A percentile compares a stretch with the other conserved stretches of the same genome.
These are phyloP conservation scores for Phycodurus eques DNA, from an alignment of 2,113 vertebrate species.

Conservation along the genomic window DNA sequence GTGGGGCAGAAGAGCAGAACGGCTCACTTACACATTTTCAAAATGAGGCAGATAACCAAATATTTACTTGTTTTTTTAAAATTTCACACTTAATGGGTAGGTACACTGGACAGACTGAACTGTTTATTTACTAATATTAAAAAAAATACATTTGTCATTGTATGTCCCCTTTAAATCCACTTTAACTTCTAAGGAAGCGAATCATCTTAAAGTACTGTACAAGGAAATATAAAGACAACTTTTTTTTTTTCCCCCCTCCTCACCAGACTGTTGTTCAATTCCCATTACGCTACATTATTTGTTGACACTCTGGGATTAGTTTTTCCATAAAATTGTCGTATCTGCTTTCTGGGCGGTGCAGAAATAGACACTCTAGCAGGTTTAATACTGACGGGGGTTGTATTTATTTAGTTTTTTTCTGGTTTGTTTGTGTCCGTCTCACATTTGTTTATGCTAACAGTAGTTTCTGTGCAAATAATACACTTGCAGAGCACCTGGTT, in stretches of 20 bases:
- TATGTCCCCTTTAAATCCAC: neutral
- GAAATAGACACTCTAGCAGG: neutral
- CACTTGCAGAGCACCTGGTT: too few species aligned
- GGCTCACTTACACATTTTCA: neutral
- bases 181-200: neutral
- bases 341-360: neutral
- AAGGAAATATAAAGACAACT: slow-evolving; percentile 1
- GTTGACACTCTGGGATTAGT: neutral
- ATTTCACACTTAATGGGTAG: neutral
- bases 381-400: neutral
- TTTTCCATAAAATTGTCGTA: neutral
- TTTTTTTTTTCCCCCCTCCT: neutral
- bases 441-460: neutral
- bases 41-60: neutral
- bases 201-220: neutral
- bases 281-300: neutral
- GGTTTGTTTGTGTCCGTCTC: neutral
- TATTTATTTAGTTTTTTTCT: neutral
- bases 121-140: neutral
- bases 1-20: neutral
- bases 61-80: neutral
- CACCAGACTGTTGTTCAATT: neutral
- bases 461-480: neutral
- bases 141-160: neutral
- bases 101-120: neutral